phyloP scores from a whole-genome alignment of 2,888 invertebrate species.

The Agonum fuliginosum region DNA sequence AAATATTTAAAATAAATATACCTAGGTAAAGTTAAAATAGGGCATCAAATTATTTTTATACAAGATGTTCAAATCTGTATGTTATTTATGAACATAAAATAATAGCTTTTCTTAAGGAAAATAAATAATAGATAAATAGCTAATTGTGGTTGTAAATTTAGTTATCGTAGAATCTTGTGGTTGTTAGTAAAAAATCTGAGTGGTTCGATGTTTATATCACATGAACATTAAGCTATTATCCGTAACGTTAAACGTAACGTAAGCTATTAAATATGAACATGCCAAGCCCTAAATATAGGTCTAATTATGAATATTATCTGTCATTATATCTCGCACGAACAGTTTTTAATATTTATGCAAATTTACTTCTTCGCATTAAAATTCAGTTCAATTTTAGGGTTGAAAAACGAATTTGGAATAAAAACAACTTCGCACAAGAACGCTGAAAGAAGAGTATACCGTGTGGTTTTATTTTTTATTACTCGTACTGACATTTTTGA shows the following conservation, averaged over 20 bases:
- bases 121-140: slow-evolving; percentile 32
- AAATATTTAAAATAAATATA: too few relatives aligned
- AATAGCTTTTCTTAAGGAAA: neutral
- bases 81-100: neutral
- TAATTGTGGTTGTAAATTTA: slow-evolving; percentile 22
- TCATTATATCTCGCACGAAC: slow-evolving; percentile 44
- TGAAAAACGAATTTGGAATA: slow-evolving; percentile 1
- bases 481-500: too few relatives aligned
- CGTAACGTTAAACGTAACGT: slow-evolving; percentile 30
- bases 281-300: slow-evolving; percentile 47
- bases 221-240: slow-evolving; percentile 37
- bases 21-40: too few relatives aligned
- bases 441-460: too few relatives aligned
- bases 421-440: too few relatives aligned
- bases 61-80: neutral
- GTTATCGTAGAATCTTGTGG: slow-evolving; percentile 14
- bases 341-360: slow-evolving; percentile 49
- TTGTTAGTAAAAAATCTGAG: too few relatives aligned
- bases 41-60: neutral
- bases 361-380: slow-evolving; percentile 34
- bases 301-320: slow-evolving; percentile 49
- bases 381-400: slow-evolving; percentile 38
- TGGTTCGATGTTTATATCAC: slow-evolving; percentile 31
- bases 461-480: too few relatives aligned
- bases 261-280: slow-evolving; percentile 22